phyloP scores from a whole-genome alignment of 2,797 vertebrate genomes.

The Arnoldichthys spilopterus region DNA sequence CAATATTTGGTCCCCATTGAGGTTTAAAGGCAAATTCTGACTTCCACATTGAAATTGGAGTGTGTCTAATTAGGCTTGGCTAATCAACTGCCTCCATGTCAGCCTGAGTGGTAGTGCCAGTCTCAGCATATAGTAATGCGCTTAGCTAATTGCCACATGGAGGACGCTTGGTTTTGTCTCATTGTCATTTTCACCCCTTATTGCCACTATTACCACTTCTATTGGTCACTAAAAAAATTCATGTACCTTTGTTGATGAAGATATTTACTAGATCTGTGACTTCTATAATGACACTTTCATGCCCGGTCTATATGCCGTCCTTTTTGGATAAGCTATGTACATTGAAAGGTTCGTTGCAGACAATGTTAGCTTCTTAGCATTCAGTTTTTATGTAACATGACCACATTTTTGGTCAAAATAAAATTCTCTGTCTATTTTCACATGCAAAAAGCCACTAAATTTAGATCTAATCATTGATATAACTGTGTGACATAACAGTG shows the following conservation, averaged over 20 bases:
- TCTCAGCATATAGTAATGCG: conserved; percentile 55
- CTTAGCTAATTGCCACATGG: conserved; percentile 56
- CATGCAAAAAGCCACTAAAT: too few species aligned
- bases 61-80: conserved; percentile 59
- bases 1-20: conserved; percentile 53
- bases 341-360: too few species aligned
- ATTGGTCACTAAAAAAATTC: conserved; percentile 24
- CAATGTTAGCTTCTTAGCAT: too few species aligned
- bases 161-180: conserved; percentile 44
- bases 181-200: conserved; percentile 13
- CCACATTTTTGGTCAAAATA: too few species aligned
- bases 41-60: conserved; percentile 55
- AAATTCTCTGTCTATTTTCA: too few species aligned
- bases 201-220: conserved; percentile 15
- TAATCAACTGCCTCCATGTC: conserved; percentile 54
- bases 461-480: too few species aligned
- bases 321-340: too few species aligned
- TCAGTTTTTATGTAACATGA: too few species aligned
- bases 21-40: conserved; percentile 56
- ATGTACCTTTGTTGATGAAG: background rate
- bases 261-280: background rate
- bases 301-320: too few species aligned
- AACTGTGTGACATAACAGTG: too few species aligned
- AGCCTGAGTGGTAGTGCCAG: conserved; percentile 52
- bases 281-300: background rate